Evolutionary conservation across 2,797 vertebrate species (phyloP), one percentile per base, ranked within the genome.

Genomic region (Caiman crocodilus): DNA sequence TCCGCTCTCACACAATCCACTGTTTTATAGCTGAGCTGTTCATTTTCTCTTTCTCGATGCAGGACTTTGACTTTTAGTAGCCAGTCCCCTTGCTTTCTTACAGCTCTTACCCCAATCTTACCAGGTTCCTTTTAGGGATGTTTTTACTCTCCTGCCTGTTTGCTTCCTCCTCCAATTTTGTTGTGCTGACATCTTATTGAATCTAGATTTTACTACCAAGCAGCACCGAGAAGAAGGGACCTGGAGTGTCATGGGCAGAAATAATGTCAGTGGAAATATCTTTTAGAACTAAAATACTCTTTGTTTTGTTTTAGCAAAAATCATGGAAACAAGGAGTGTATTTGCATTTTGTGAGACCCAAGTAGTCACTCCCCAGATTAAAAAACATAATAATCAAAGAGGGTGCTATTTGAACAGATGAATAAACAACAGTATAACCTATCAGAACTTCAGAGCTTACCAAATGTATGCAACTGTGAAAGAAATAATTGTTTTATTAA

Each of bases 321-420:
- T 50, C 9, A 60, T 6, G 32, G 35, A 88, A 76, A 14, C 32
- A 64, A 57, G 32, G 7, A 10, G 1, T 32, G 5, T 35, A 5
- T 64, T 50, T 30, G 6, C 5, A 2, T 4, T 2, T 61, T 0
- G 0, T 35, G 1, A 61, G 64, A 79, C 12, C 21, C 58, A 30
- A 69, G 74, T 6, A 79, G 2, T 10, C 78, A 1, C 4, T 61
- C 74, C 25, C 85, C 1, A 50, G 3, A 35, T 74, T 4, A 50
- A 14, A 25, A 76, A 58, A 60, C 35, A 3, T 74, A 28, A 80
- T 42, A 30, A n/a, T 11, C 1, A 84, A 58, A 89, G 21, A 32
- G n/a, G 18, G 14, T 69, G 30, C 18, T 32, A 20, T 69, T 35
- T 32, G 30, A 35, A 69, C 35, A 32, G 30, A 20, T 20, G n/a